A percentile compares a stretch with the other conserved stretches of the same genome.
Evolutionary conservation across 64 coral and sea anemone species (phyloP).

Genomic region (Hydrozoanthus tunicans): DNA sequence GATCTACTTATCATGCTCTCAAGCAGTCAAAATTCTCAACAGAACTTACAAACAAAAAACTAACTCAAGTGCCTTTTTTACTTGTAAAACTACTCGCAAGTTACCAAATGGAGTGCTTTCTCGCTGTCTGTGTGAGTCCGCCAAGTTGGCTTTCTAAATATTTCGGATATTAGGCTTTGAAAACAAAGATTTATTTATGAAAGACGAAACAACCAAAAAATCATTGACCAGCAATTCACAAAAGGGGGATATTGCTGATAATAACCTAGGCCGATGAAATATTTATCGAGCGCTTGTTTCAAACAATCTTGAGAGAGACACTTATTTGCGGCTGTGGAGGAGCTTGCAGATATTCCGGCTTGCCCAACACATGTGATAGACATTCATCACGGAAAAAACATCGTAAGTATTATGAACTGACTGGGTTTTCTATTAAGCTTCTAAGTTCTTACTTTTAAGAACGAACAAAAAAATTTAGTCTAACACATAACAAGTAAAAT

Average conservation of each 20-base stretch:
- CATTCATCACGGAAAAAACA: not conserved
- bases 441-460: not conserved
- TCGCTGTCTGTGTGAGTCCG: not conserved
- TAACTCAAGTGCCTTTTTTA: not conserved
- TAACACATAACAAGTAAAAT: not conserved
- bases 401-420: not conserved
- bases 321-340: not conserved
- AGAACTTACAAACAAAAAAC: not conserved
- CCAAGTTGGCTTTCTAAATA: not conserved
- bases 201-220: slow-evolving; percentile 1
- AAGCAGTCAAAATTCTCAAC: not conserved
- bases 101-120: not conserved
- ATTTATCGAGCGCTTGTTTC: slow-evolving; percentile 38
- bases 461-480: not conserved
- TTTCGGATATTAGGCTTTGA: not conserved
- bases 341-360: not conserved
- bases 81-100: not conserved
- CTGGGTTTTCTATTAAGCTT: not conserved
- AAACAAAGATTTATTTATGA: not conserved
- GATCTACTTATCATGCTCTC: not conserved
- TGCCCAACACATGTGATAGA: not conserved
- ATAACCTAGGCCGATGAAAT: slow-evolving; percentile 30
- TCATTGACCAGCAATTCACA: not conserved
- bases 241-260: not conserved
- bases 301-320: not conserved